These are phyloP conservation scores for Danio tinwini DNA, from an alignment of 2,797 vertebrate species.

Conservation along the genomic window DNA sequence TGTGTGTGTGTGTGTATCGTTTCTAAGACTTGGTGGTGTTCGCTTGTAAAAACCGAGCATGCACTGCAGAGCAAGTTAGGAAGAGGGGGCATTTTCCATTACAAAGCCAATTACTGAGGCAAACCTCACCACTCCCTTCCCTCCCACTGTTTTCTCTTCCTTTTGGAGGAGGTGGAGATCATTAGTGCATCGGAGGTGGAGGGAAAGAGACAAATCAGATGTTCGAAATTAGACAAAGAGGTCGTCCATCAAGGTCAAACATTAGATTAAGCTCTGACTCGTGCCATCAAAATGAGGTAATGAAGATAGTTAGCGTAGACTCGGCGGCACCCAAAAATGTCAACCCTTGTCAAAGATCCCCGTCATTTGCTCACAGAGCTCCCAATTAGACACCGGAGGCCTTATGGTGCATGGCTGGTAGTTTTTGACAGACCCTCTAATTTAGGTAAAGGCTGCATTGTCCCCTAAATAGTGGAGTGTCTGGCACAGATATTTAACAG, in stretches of 20 bases:
- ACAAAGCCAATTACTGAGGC: slow-evolving; percentile 77
- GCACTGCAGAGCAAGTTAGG: slow-evolving; percentile 68
- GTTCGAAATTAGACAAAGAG: slow-evolving; percentile 67
- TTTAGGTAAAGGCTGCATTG: slow-evolving; percentile 69
- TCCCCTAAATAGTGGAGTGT: slow-evolving; percentile 51
- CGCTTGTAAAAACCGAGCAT: slow-evolving; percentile 60
- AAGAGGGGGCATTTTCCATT: slow-evolving; percentile 79
- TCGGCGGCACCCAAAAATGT: slow-evolving; percentile 82
- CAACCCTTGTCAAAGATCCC: slow-evolving; percentile 79
- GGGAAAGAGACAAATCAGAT: slow-evolving; percentile 74
- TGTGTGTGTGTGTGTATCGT: slow-evolving; percentile 68
- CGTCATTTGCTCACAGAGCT: slow-evolving; percentile 77
- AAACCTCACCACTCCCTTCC: slow-evolving; percentile 52
- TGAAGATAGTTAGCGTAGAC: slow-evolving; percentile 69
- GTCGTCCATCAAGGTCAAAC: slow-evolving; percentile 50
- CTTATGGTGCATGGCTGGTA: slow-evolving; percentile 69
- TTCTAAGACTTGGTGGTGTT: slow-evolving; percentile 66
- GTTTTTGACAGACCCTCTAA: slow-evolving; percentile 65
- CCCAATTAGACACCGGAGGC: slow-evolving; percentile 76
- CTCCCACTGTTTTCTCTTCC: slow-evolving; percentile 76
- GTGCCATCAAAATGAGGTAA: slow-evolving; percentile 55
- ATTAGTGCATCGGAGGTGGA: slow-evolving; percentile 57
- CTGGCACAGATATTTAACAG: not conserved
- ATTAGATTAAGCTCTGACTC: slow-evolving; percentile 52
- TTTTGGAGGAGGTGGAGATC: slow-evolving; percentile 63